These are phyloP conservation scores for Dipodomys stephensi DNA, from an alignment of 2,113 vertebrate species.

Conservation along the genomic window DNA sequence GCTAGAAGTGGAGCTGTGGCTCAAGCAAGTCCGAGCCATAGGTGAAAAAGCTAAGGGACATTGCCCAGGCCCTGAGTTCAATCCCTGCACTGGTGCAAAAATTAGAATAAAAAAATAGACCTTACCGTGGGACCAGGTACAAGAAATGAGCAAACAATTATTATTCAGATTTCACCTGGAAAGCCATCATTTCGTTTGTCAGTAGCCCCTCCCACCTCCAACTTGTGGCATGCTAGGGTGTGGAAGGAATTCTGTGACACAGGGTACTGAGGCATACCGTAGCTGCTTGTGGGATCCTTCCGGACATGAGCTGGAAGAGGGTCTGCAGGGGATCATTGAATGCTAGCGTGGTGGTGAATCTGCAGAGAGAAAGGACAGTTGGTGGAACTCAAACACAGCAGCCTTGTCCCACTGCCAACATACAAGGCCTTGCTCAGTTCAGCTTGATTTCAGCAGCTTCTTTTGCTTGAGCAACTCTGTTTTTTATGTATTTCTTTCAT, in stretches of 20 bases:
- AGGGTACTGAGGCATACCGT: constrained; percentile 91
- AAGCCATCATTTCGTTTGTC: not conserved
- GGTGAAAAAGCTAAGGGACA: too few relatives aligned
- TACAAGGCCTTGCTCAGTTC: accelerated
- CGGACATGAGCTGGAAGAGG: constrained; percentile 94
- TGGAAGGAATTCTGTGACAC: not conserved
- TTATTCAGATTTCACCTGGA: not conserved
- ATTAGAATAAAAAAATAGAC: too few relatives aligned
- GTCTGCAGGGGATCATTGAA: constrained; percentile 94
- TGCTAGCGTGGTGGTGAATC: constrained; percentile 93
- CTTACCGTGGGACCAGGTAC: not conserved
- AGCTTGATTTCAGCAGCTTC: not conserved
- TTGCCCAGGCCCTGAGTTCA: too few relatives aligned
- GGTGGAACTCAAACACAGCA: not conserved
- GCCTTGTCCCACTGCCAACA: accelerated
- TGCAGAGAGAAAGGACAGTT: constrained; percentile 75
- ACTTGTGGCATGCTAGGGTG: not conserved
- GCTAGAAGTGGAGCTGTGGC: too few relatives aligned
- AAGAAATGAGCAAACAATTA: not conserved
- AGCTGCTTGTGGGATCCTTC: constrained; percentile 91
- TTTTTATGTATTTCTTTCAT: not conserved
- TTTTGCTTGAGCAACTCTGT: not conserved
- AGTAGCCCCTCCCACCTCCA: not conserved
- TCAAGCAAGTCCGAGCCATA: too few relatives aligned
- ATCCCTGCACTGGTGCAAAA: too few relatives aligned